Conservation (phyloP, 2,888 invertebrate genomes). For the Eulithis prunata region DNA sequence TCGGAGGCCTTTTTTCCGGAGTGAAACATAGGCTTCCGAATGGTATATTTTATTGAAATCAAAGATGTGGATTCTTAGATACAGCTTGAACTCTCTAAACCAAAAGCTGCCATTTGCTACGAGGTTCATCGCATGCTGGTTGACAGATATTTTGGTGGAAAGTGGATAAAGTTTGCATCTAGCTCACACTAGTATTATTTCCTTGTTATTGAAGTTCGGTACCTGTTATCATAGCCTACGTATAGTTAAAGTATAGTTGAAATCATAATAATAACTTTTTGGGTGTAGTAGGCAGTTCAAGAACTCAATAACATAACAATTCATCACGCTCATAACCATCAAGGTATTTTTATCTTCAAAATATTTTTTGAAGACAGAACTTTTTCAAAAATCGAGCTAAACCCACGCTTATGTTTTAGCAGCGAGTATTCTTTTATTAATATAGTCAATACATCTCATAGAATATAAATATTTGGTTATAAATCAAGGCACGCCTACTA, state of each 20-base stretch:
- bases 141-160: too few species aligned
- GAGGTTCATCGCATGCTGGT: too few species aligned
- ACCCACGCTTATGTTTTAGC: not conserved
- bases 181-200: too few species aligned
- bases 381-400: not conserved
- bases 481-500: slow-evolving; percentile 9
- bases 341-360: not conserved
- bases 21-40: too few species aligned
- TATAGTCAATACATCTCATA: slow-evolving; percentile 6
- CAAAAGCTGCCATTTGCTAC: too few species aligned
- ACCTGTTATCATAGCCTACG: not conserved
- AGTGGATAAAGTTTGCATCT: too few species aligned
- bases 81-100: too few species aligned
- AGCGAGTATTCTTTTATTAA: slow-evolving; percentile 1
- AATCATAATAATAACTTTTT: not conserved
- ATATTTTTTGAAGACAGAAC: slow-evolving; percentile 1
- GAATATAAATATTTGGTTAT: slow-evolving; percentile 8
- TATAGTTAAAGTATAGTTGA: not conserved
- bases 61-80: too few species aligned
- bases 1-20: too few species aligned
- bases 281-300: not conserved
- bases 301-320: not conserved
- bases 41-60: too few species aligned
- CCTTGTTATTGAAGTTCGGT: not conserved
- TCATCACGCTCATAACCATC: not conserved